Percentiles rank a stretch among this genome's conserved stretches.
Conservation (phyloP, 2,797 vertebrate genomes). For the Mus minutoides region DNA sequence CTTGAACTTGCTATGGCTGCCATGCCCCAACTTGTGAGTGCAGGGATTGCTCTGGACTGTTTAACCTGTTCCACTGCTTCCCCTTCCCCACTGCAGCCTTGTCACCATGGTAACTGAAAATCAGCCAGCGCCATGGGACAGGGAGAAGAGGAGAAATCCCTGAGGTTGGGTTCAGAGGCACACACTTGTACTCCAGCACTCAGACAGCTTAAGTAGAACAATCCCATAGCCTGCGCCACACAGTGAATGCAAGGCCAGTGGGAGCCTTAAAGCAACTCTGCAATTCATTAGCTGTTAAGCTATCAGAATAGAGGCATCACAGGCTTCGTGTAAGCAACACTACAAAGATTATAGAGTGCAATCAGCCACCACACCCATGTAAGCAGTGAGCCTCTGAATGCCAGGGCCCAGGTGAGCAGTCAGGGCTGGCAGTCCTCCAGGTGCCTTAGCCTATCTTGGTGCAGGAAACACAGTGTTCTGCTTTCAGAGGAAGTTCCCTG, state of each 20-base stretch:
- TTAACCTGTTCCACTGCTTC: neutral
- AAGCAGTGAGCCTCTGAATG: neutral
- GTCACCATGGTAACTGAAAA: neutral
- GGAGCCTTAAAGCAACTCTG: neutral
- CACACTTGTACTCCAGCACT: neutral
- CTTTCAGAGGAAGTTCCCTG: neutral
- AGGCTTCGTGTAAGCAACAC: neutral
- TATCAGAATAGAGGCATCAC: neutral
- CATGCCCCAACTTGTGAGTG: neutral
- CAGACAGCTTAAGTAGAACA: neutral
- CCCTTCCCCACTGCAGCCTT: neutral
- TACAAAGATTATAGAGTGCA: neutral
- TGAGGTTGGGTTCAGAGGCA: neutral
- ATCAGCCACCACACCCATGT: neutral
- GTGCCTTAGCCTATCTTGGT: neutral
- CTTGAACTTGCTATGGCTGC: neutral
- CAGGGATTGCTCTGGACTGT: neutral
- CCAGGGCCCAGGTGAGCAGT: neutral
- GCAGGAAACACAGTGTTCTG: neutral
- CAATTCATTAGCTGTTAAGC: neutral
- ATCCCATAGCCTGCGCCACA: neutral
- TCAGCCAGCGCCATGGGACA: neutral
- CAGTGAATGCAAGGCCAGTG: neutral
- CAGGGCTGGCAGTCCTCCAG: neutral
- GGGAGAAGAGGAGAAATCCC: neutral